A percentile compares a stretch with the other conserved stretches of the same genome.
Conservation (phyloP, 2,113 vertebrate genomes). For the Puntigrus tetrazona region DNA sequence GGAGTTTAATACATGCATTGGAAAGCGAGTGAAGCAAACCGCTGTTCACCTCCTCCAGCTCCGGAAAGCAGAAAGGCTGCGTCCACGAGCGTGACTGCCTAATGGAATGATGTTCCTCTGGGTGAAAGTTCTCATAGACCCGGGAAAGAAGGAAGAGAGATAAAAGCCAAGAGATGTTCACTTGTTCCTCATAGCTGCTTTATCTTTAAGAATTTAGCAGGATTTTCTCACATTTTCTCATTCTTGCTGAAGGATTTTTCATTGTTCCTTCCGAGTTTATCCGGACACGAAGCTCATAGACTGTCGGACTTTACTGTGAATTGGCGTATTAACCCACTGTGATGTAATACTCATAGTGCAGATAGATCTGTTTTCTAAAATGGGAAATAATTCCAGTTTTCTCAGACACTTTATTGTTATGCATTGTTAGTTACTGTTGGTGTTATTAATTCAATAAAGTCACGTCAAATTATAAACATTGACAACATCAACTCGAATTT, state of each 20-base stretch:
- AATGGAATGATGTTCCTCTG: conserved; percentile 30
- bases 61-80: neutral
- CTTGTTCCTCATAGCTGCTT: conserved; percentile 47
- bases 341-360: neutral
- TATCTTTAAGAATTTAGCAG: conserved; percentile 61
- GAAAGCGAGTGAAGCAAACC: conserved; percentile 30
- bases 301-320: neutral
- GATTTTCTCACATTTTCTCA: conserved; percentile 52
- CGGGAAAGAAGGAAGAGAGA: conserved; percentile 3
- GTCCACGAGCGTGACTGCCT: neutral
- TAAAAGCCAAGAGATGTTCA: conserved; percentile 42
- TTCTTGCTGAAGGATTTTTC: neutral
- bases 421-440: too few relatives aligned
- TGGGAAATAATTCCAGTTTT: neutral
- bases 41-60: neutral
- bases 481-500: neutral
- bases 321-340: neutral
- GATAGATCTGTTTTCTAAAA: neutral
- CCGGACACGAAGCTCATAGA: neutral
- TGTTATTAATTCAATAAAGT: neutral
- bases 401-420: neutral
- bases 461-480: neutral
- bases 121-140: conserved; percentile 14
- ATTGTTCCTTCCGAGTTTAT: neutral
- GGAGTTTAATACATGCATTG: neutral